Base-by-base conservation (phyloP, 2,797 vertebrate species). In the Cryptoblepharus egeriae region DNA sequence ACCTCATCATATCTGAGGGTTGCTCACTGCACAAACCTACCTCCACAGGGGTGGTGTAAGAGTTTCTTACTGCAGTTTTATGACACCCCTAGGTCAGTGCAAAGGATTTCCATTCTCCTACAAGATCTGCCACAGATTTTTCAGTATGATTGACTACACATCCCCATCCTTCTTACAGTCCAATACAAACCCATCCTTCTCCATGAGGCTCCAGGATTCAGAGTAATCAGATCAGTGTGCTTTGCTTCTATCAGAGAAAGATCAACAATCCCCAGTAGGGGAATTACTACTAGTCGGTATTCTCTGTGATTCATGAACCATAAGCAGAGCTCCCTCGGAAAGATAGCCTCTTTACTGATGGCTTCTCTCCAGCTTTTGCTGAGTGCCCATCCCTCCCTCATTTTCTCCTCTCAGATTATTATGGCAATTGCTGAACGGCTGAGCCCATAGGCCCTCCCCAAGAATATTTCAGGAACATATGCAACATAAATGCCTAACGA, bases 381-480 rank as follows among this genome's bases (percentile, higher is more conserved):
- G 57, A 63, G 2, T 13, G 5, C 71, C n/a, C 6, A 2, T 42
- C 32, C 42, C 32, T 57, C 45, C 45, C 3, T 28, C 61, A 37
- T n/a, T 60, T 80, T 57, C 28, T 69, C 52, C 52, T 30, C 20
- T 86, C 67, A 20, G 2, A 5, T 16, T 77, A 37, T 79, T 71
- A 5, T 9, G 78, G 30, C 26, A 81, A 26, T 16, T 63, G 12
- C 20, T 75, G 11, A 45, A 57, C 1, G 32, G 58, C 77, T n/a
- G 79, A 77, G 76, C 83, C 60, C 70, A 83, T 58, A 71, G 75
- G 45, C 5, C 6, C 6, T 75, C 77, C 61, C 75, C 65, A 77
- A 87, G 75, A 72, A 72, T 16, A 61, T n/a, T 42, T 39, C 85
- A 68, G 89, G 82, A 88, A 37, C n/a, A 75, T 42, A 73, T 82